Evolutionary conservation across 2,113 vertebrate genomes (phyloP).

Genomic region (Cyrtonyx montezumae): DNA sequence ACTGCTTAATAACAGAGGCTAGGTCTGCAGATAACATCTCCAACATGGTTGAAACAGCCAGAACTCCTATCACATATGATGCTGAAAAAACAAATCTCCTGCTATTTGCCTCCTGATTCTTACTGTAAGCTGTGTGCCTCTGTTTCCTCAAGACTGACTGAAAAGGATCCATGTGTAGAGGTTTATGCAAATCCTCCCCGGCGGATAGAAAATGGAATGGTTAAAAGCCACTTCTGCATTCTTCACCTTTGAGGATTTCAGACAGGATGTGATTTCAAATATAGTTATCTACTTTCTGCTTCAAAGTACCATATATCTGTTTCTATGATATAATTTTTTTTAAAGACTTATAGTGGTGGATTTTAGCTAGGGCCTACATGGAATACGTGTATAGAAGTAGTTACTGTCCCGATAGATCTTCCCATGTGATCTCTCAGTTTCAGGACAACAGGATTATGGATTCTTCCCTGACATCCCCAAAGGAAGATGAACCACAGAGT

Average conservation of each 20-base stretch:
- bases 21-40: not conserved
- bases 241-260: not conserved
- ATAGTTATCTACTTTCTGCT: not conserved
- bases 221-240: not conserved
- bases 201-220: not conserved
- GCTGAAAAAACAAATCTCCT: not conserved
- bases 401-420: not conserved
- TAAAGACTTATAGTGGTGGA: not conserved
- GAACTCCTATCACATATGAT: not conserved
- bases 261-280: not conserved
- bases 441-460: not conserved
- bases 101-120: not conserved
- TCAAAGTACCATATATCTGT: not conserved
- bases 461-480: not conserved
- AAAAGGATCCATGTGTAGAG: not conserved
- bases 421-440: not conserved
- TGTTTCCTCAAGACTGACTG: not conserved
- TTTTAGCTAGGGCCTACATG: not conserved
- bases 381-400: not conserved
- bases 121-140: not conserved
- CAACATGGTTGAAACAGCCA: not conserved
- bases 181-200: not conserved
- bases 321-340: not conserved
- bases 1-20: not conserved
- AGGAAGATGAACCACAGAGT: not conserved